phyloP scores from a whole-genome alignment of 2,113 vertebrate genomes.

The Atrichornis clamosus region DNA sequence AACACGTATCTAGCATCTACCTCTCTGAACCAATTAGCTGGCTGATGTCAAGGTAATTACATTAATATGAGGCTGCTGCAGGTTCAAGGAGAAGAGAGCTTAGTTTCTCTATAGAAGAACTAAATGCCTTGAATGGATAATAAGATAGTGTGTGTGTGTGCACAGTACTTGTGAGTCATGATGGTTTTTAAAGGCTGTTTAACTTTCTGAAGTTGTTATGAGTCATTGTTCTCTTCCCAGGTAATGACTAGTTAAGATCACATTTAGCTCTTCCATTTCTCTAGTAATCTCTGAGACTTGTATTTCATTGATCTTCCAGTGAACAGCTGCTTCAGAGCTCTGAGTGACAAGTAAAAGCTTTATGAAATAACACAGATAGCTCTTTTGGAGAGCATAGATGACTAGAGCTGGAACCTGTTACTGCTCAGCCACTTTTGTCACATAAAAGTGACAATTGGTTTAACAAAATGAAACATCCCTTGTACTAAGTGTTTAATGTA shows the following conservation, averaged over 20 bases:
- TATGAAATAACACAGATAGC: background rate
- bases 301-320: constrained; percentile 38
- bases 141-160: background rate
- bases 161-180: background rate
- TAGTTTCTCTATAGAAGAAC: background rate
- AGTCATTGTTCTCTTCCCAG: constrained; percentile 48
- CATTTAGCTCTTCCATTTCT: constrained; percentile 38
- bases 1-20: background rate
- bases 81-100: background rate
- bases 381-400: background rate
- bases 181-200: constrained; percentile 23
- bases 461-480: background rate
- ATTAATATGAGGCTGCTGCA: background rate
- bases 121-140: background rate
- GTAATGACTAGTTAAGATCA: constrained; percentile 51
- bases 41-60: background rate
- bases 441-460: background rate
- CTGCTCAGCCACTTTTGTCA: background rate
- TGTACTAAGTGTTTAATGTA: background rate
- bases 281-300: constrained; percentile 2
- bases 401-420: background rate
- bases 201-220: constrained; percentile 13
- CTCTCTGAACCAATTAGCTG: background rate
- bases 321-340: background rate
- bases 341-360: constrained; percentile 18